Conservation (phyloP, 2,888 invertebrate species). For the Tupiocoris notatus region DNA sequence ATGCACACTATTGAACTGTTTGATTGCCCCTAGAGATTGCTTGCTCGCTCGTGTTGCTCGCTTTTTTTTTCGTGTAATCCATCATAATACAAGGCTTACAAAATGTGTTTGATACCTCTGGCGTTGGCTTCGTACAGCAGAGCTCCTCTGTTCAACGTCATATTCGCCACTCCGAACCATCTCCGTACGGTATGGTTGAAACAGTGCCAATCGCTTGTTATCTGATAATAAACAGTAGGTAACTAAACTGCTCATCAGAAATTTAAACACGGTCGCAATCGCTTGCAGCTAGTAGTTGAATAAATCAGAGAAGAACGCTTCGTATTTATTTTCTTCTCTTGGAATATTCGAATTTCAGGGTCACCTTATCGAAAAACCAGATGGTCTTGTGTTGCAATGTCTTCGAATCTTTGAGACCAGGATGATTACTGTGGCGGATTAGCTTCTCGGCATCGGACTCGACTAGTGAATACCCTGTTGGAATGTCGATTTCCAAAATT, state of each 20-base stretch:
- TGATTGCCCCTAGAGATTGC: no score
- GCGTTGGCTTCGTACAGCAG: slow-evolving; percentile 59
- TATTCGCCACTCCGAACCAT: slow-evolving; percentile 61
- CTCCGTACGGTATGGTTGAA: slow-evolving; percentile 58
- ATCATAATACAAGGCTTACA: no score
- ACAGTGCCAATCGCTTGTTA: slow-evolving; percentile 55
- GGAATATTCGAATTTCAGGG: slow-evolving; percentile 45
- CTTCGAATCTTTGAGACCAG: slow-evolving; percentile 52
- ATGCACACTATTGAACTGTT: no score
- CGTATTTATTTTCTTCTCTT: not conserved
- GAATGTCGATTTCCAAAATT: slow-evolving; percentile 56
- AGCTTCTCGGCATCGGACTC: slow-evolving; percentile 55
- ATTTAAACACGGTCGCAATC: no score
- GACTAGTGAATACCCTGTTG: slow-evolving; percentile 56
- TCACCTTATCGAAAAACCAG: slow-evolving; percentile 58
- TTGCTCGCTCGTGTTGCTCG: no score
- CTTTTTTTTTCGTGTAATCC: no score
- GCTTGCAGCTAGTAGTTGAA: no score
- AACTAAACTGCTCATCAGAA: no score
- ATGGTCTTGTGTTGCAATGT: slow-evolving; percentile 53
- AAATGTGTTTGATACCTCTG: slow-evolving; percentile 55
- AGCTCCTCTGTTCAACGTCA: slow-evolving; percentile 58
- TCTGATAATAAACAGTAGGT: slow-evolving; percentile 50
- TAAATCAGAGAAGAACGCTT: no score
- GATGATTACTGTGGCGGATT: slow-evolving; percentile 51